Base-by-base conservation (phyloP, 2,113 vertebrate species). In the Amphilophus citrinellus region DNA sequence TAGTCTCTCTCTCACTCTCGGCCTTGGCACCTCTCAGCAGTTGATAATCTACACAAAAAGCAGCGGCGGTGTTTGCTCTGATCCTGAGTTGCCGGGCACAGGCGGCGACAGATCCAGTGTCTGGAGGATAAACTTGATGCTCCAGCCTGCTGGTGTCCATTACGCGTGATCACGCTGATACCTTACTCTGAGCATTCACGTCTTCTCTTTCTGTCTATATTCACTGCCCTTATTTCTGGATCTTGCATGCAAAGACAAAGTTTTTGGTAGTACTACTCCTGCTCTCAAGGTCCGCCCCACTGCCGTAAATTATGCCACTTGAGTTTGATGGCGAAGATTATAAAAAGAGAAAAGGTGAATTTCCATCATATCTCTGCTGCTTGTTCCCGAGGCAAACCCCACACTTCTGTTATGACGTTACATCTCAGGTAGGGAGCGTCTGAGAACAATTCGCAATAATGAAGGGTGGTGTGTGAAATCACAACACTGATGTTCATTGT, bases 81-180 rank as follows among this genome's bases (percentile, higher is more conserved):
- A 50, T 84, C 37, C 44, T 76, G 50, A 87, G 83, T 75, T 83
- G 85, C 56, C 39, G 62, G 81, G 68, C 79, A 79, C 71, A 63
- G 60, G 20, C 61, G 6, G 68, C 6, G 27, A 71, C 66, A 86
- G 90, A 92, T 92, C 86, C 79, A 85, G 79, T 89, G 90, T 88
- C 89, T 66, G 50, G 8, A 84, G 79, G 77, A 84, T 71, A 62
- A 87, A 86, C 73, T 77, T 79, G 73, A 88, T 76, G 61, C 68
- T 80, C 44, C 75, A 30, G n/a, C 44, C 82, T 73, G 63, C 85
- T 76, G 87, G 93, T 94, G 87, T 94, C 89, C 63, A 58, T 93
- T 94, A 89, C 90, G 60, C 68, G 62, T 30, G 35, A 85, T 92
- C 84, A 83, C 79, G 84, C 65, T 59, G 85, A 89, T 53, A 71